Conservation (phyloP, 2,797 vertebrate species). For the Anas flavirostris region DNA sequence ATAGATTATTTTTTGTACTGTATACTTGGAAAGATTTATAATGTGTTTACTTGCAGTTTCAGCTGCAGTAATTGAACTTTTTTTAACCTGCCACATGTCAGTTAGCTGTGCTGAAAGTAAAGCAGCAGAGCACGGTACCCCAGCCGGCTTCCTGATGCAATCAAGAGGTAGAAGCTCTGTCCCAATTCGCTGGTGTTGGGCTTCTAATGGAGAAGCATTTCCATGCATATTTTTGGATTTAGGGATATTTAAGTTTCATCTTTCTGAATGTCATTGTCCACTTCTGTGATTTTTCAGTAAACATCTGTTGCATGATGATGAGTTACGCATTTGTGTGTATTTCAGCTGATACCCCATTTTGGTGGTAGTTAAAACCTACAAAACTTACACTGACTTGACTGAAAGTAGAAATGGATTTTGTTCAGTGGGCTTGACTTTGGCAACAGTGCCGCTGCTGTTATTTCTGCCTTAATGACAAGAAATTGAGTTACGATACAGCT, state of each 20-base stretch:
- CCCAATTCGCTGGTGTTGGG: not conserved
- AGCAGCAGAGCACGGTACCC: not conserved
- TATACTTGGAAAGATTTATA: conserved; percentile 13
- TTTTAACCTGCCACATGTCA: not conserved
- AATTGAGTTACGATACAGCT: not conserved
- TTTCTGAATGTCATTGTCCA: not conserved
- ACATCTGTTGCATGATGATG: not conserved
- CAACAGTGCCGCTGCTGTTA: not conserved
- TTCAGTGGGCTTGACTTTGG: not conserved
- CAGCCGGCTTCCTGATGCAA: not conserved
- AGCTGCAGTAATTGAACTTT: not conserved
- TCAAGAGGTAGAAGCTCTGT: not conserved
- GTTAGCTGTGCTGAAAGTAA: not conserved
- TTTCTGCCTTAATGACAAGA: not conserved
- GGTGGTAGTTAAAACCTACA: not conserved
- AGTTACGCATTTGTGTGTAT: not conserved
- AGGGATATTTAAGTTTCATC: not conserved
- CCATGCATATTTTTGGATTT: not conserved
- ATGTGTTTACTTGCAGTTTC: conserved; percentile 1
- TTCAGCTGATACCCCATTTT: not conserved
- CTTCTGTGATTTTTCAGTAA: not conserved
- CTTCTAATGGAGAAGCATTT: not conserved
- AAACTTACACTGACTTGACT: not conserved
- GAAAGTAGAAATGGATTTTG: not conserved
- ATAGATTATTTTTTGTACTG: not conserved